Base-by-base conservation (phyloP, 2,888 invertebrate genomes). In the Lagria hirta region DNA sequence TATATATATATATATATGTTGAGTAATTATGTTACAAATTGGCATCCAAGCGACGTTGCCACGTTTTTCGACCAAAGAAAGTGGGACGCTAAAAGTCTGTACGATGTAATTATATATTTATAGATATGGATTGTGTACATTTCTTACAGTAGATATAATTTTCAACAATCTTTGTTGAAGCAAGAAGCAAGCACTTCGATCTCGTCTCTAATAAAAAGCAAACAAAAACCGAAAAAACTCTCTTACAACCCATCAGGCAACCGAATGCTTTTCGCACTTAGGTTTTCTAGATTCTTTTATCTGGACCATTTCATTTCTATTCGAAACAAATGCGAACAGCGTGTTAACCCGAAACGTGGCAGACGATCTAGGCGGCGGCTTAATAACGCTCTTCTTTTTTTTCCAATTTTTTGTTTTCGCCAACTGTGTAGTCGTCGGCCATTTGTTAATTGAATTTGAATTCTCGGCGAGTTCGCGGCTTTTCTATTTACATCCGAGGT, bases 361-460 rank as follows among this genome's bases (percentile, higher is more conserved):
- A n/a, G n/a, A n/a, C n/a, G n/a, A n/a, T n/a, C n/a, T n/a, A n/a
- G n/a, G n/a, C n/a, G n/a, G n/a, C n/a, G n/a, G n/a, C n/a, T n/a
- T n/a, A n/a, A n/a, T n/a, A n/a, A n/a, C n/a, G 16, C 8, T 18
- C n/a, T 34, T 17, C 7, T 7, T 8, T 26, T 27, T 16, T 12
- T 27, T 28, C 18, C 20, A 18, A 5, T 18, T 7, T 18, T 6
- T 24, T 24, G 24, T 16, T 27, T 17, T 28, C 35, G 4, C 28
- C 45, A 41, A 38, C n/a, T n/a, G n/a, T n/a, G n/a, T n/a, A n/a
- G n/a, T n/a, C n/a, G n/a, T 44, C 22, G 37, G 23, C 35, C 33
- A 36, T 37, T 43, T 29, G 47, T 47, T 47, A 47, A 47, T 42
- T 47, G 47, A 43, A 47, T 47, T 47, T 46, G 41, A 47, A 47